A percentile compares a stretch with the other conserved stretches of the same genome.
These are phyloP conservation scores for Thymelicus sylvestris DNA, from an alignment of 2,888 invertebrate genomes.

Conservation along the genomic window DNA sequence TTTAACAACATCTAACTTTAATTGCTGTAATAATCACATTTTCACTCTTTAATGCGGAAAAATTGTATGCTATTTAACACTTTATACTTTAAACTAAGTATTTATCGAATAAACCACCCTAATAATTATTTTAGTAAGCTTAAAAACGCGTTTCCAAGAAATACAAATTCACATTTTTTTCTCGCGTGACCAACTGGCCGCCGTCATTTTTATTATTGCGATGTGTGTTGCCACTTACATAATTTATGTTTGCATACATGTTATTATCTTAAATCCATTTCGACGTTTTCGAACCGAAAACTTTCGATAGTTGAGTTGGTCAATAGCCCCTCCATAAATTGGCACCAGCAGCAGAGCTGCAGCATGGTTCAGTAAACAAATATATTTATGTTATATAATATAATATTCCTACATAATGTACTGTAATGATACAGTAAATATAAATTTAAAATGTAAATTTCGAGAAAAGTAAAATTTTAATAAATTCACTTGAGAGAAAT, in stretches of 20 bases:
- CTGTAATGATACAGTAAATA: too few relatives aligned
- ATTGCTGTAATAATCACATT: conserved; percentile 39
- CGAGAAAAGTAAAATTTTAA: too few relatives aligned
- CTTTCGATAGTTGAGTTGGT: too few relatives aligned
- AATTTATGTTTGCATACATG: not conserved
- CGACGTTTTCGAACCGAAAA: too few relatives aligned
- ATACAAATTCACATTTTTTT: conserved; percentile 61
- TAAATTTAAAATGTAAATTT: too few relatives aligned
- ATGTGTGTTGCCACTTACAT: conserved; percentile 56
- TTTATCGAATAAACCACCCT: conserved; percentile 20
- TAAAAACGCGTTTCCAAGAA: conserved; percentile 52
- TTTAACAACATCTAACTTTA: conserved; percentile 42
- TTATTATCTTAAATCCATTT: not conserved
- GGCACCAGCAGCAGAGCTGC: too few relatives aligned
- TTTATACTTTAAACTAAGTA: conserved; percentile 29
- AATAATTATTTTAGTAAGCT: conserved; percentile 47
- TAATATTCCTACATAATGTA: too few relatives aligned
- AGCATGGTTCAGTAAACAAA: too few relatives aligned
- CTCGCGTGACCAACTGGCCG: conserved; percentile 62
- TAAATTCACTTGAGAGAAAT: too few relatives aligned
- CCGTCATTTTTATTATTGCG: conserved; percentile 59
- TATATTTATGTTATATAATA: too few relatives aligned
- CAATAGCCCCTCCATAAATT: too few relatives aligned
- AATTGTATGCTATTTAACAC: conserved; percentile 32
- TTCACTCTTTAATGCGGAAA: conserved; percentile 38